Conservation (phyloP, 2,113 vertebrate genomes). For the Odontophorus gujanensis region DNA sequence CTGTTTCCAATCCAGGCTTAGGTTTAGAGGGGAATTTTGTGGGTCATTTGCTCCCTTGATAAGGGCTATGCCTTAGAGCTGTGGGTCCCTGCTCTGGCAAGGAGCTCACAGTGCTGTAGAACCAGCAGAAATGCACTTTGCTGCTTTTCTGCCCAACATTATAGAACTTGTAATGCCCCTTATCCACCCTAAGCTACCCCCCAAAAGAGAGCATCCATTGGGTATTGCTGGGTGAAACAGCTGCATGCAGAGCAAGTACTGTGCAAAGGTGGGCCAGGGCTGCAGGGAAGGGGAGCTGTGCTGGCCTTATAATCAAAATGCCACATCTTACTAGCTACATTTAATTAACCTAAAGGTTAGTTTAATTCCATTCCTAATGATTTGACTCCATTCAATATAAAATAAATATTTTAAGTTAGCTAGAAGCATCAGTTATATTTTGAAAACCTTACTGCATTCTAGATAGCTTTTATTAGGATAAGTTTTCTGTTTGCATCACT, state of each 20-base stretch:
- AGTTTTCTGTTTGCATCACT: not conserved
- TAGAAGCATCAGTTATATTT: not conserved
- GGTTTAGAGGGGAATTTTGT: not conserved
- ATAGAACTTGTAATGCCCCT: not conserved
- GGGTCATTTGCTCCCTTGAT: not conserved
- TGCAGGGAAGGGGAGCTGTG: not conserved
- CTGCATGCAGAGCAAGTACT: accelerated
- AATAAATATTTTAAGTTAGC: not conserved
- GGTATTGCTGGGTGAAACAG: not conserved
- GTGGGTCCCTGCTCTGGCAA: not conserved
- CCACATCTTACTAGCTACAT: not conserved
- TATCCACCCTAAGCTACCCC: not conserved
- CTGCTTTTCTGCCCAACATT: not conserved
- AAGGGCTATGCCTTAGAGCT: not conserved
- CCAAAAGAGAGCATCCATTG: not conserved
- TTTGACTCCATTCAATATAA: not conserved
- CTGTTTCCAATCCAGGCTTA: not conserved
- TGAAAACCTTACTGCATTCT: not conserved
- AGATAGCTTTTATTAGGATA: not conserved
- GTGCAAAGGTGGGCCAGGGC: not conserved
- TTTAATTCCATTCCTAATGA: not conserved
- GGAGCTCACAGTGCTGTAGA: accelerated
- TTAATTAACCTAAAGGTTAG: not conserved
- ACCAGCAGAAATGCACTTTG: not conserved
- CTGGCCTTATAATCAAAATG: not conserved